phyloP scores from a whole-genome alignment of 2,888 invertebrate species.

The Diloba caeruleocephala region DNA sequence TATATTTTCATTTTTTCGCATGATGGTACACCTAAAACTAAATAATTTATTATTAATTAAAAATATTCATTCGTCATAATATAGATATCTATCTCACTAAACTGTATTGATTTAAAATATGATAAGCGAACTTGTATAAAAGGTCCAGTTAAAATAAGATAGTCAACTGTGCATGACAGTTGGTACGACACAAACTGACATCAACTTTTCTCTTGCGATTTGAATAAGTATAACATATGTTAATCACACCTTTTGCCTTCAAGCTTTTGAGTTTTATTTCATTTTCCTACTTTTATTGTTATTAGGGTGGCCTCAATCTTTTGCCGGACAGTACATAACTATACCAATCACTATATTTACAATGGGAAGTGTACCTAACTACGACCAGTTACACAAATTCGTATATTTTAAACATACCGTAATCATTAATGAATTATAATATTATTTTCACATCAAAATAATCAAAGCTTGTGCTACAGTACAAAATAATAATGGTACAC shows the following conservation, averaged over 20 bases:
- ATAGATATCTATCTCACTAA: conserved; percentile 55
- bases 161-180: no score
- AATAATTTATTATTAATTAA: conserved; percentile 56
- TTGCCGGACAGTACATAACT: no score
- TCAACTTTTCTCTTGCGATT: no score
- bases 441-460: conserved; percentile 17
- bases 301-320: no score
- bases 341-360: no score
- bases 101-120: conserved; percentile 32
- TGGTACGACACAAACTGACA: no score
- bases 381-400: conserved; percentile 29
- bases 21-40: conserved; percentile 63
- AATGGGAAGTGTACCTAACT: not conserved
- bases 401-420: conserved; percentile 6
- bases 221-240: no score
- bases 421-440: conserved; percentile 6
- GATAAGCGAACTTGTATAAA: conserved; percentile 28
- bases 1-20: conserved; percentile 60
- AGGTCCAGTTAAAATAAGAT: not conserved
- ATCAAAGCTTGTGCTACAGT: conserved; percentile 47
- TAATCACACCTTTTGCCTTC: no score
- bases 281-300: no score
- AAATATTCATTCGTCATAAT: conserved; percentile 59
- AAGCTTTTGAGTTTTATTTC: no score
- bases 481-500: conserved; percentile 33